These are phyloP conservation scores for Caenorhabditis parvicauda DNA, from an alignment of 2,888 invertebrate genomes.

Conservation along the genomic window DNA sequence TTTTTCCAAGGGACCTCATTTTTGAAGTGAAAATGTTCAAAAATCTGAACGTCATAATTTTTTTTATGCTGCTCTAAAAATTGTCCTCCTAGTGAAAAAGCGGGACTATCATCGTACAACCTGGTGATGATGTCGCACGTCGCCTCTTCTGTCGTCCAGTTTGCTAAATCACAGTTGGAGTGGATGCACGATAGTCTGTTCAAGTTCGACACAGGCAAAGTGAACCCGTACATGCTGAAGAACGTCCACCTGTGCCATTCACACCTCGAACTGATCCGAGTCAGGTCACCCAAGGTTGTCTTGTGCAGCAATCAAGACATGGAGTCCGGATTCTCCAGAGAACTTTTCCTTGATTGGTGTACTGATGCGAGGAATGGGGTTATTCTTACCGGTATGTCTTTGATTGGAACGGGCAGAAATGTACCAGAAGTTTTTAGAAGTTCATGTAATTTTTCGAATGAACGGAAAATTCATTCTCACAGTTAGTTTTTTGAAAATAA, in stretches of 20 bases:
- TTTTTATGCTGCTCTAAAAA: too few relatives aligned
- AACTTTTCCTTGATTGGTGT: slow-evolving; percentile 91
- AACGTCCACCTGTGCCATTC: slow-evolving; percentile 91
- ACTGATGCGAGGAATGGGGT: slow-evolving; percentile 87
- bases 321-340: slow-evolving; percentile 90
- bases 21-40: too few relatives aligned
- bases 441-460: not conserved
- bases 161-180: slow-evolving; percentile 85
- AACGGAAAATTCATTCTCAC: too few relatives aligned
- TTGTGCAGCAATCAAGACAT: slow-evolving; percentile 90
- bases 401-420: too few relatives aligned
- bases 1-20: too few relatives aligned
- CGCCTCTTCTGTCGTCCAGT: slow-evolving; percentile 95
- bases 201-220: slow-evolving; percentile 69
- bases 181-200: slow-evolving; percentile 99
- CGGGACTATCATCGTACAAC: slow-evolving; percentile 89
- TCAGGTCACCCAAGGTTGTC: slow-evolving; percentile 87
- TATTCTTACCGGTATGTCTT: slow-evolving; percentile 75
- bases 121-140: slow-evolving; percentile 90
- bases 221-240: slow-evolving; percentile 84
- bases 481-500: too few relatives aligned
- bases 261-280: slow-evolving; percentile 78
- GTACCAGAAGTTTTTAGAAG: not conserved
- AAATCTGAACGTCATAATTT: too few relatives aligned
- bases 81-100: slow-evolving; percentile 72